Base-by-base conservation (phyloP, 2,888 invertebrate genomes). In the Dolichomitus sp. region DNA sequence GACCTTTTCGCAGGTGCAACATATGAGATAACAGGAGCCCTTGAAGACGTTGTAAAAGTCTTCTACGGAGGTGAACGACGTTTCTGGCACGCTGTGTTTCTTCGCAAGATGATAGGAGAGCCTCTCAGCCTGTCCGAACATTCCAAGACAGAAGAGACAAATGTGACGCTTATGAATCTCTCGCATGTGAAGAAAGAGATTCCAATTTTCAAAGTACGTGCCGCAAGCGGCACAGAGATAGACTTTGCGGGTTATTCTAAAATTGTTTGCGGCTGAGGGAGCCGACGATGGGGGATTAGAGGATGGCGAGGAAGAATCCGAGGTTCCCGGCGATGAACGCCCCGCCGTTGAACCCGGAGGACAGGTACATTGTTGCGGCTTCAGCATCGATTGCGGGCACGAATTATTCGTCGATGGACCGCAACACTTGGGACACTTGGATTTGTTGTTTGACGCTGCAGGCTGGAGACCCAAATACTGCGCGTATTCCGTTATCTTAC, bases 151-250 rank as follows among this genome's bases (percentile, higher is more conserved):
- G 94, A 97, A 97, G 70, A 98, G 94, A 92, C 98, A 98, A 88
- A 97, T 97, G 91, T 96, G 97, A 73, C 97, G 95, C 88, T 96
- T 96, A 92, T 98, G 98, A 79, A 96, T 96, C 90, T 97, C 97
- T 73, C 97, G 95, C 96, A 98, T 97, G 89, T 98, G 98, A 61
- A 97, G 93, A 92, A 97, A 98, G 81, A 98, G 95, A 94, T 97
- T 97, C 97, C 97, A 97, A 89, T 97, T 97, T 93, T 97, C 97
- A 94, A 97, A 97, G 90, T 97, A 97, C 12, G 97, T 97, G 59
- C 96, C 97, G 92, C 98, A 98, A 0, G 97, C 96, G 14, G 97
- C 96, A 92, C 98, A 98, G 70, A 97, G 94, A 92, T 97, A 98
- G 81, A 97, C 97, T 92, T 97, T 97, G 57, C 97, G 94, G n/a